Base-by-base conservation (phyloP, 2,888 invertebrate species). In the Dione vanillae region DNA sequence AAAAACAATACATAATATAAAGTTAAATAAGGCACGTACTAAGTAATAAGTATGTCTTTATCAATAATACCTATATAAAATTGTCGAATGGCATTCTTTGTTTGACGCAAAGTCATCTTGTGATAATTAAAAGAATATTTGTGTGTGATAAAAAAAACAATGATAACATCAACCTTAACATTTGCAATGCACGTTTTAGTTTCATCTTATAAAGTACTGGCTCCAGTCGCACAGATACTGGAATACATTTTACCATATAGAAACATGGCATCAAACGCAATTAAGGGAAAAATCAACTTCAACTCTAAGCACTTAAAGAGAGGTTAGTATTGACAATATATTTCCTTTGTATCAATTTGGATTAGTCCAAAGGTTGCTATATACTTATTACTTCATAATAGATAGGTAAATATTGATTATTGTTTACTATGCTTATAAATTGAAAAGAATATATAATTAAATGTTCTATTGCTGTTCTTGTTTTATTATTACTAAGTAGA, bases 301-400 rank as follows among this genome's bases (percentile, higher is more conserved):
- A 85, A 92, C 80, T 80, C 87, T 37, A 92, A 87, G 77, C 92
- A 92, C 81, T 81, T 92, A 45, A 82, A 70, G 72, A 88, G 82
- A 85, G 92, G 92, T 91, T 72, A 79, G 88, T 83, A 65, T 35
- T 27, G 56, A 62, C 19, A 16, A 8, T 56, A 37, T 12, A 16
- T 19, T 40, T 47, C 12, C 45, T 56, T 49, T 64, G 40, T 16
- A 59, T 70, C 58, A 47, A 66, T 49, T n/a, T n/a, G n/a, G n/a
- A n/a, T n/a, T n/a, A n/a, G n/a, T n/a, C n/a, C n/a, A n/a, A n/a
- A n/a, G n/a, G n/a, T n/a, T n/a, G n/a, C n/a, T n/a, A n/a, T n/a
- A n/a, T n/a, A n/a, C n/a, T n/a, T n/a, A n/a, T n/a, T n/a, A n/a
- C n/a, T n/a, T n/a, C n/a, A n/a, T n/a, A n/a, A n/a, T n/a, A n/a